phyloP scores from a whole-genome alignment of 2,888 invertebrate species.

The Drosophila austrosaltans region DNA sequence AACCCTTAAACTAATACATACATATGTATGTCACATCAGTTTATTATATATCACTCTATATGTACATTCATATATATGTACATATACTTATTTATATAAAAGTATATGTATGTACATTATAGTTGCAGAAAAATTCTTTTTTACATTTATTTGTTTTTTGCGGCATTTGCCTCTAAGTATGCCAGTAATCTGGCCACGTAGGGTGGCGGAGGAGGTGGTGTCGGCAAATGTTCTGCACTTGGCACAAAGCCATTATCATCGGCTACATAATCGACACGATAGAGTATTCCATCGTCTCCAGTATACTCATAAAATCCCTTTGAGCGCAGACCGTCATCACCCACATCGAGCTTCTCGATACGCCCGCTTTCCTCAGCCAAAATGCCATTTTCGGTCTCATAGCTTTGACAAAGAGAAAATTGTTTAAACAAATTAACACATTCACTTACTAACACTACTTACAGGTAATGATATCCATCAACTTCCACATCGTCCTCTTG shows the following conservation, averaged over 20 bases:
- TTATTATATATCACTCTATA: no score
- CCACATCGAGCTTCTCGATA: conserved; percentile 84
- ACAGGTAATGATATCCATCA: conserved; percentile 86
- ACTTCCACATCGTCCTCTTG: conserved; percentile 84
- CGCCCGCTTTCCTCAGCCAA: conserved; percentile 85
- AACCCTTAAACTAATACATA: no score
- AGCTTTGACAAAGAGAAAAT: conserved; percentile 72
- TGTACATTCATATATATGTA: no score
- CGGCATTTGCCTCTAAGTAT: conserved; percentile 84
- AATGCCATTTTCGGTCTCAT: conserved; percentile 86
- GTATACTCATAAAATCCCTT: conserved; percentile 88
- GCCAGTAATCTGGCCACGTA: conserved; percentile 87
- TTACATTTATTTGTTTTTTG: conserved; percentile 29
- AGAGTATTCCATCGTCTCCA: conserved; percentile 86
- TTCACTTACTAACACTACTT: conserved; percentile 51
- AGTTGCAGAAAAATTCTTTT: not conserved
- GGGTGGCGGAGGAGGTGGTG: conserved; percentile 87
- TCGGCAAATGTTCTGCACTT: conserved; percentile 81
- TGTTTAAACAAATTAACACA: fast-evolving
- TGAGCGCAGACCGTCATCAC: conserved; percentile 86
- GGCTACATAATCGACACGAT: conserved; percentile 85
- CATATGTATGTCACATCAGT: no score
- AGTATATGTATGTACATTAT: conserved; percentile 7
- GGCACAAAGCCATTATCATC: conserved; percentile 85
- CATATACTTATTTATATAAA: no score